phyloP scores from a whole-genome alignment of 2,113 vertebrate genomes.

The Dromas ardeola region DNA sequence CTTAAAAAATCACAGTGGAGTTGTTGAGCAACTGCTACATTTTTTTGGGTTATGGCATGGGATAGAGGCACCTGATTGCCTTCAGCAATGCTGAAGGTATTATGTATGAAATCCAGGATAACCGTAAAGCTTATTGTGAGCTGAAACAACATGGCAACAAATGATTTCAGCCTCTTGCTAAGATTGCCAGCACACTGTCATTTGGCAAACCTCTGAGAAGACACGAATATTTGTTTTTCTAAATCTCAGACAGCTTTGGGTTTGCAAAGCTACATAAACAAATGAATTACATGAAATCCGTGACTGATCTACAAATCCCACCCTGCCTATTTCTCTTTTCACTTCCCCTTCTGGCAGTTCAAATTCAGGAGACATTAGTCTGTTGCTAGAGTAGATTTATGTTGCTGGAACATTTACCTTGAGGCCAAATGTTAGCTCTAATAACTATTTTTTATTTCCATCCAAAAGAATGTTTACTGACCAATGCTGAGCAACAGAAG shows the following conservation, averaged over 20 bases:
- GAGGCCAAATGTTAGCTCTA: not conserved
- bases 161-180: not conserved
- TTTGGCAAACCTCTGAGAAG: not conserved
- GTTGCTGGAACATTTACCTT: constrained; percentile 34
- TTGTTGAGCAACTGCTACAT: not conserved
- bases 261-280: constrained; percentile 44
- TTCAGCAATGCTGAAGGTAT: constrained; percentile 4
- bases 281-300: constrained; percentile 42
- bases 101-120: not conserved
- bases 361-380: constrained; percentile 13
- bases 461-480: not conserved
- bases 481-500: not conserved
- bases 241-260: constrained; percentile 5
- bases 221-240: not conserved
- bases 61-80: not conserved
- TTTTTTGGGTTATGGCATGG: not conserved
- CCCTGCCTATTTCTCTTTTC: not conserved
- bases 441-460: not conserved
- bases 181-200: not conserved
- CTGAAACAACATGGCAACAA: not conserved
- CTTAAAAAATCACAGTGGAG: not conserved
- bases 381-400: not conserved
- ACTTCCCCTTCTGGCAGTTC: not conserved
- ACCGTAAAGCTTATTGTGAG: not conserved
- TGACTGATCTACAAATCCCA: constrained; percentile 33